Base-by-base conservation (phyloP, 2,888 invertebrate genomes). In the Adela reaumurella region DNA sequence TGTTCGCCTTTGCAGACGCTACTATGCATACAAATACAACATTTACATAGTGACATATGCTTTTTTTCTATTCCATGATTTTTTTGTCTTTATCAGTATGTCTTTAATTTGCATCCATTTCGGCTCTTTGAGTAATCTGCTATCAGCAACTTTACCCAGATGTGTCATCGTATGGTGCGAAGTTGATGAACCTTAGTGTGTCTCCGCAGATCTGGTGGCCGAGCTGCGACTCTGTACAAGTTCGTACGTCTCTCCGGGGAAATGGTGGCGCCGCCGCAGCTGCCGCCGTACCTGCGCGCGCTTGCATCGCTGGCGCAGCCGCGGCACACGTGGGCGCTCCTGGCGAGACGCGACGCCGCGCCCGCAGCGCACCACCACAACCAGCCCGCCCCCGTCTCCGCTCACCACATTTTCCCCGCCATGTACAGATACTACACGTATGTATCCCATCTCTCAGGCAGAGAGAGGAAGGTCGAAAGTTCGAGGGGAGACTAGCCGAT, bases 161-260 rank as follows among this genome's bases (percentile, higher is more conserved):
- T n/a, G n/a, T n/a, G n/a, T n/a, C n/a, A n/a, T n/a, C n/a, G n/a
- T n/a, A n/a, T n/a, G n/a, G n/a, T n/a, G n/a, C n/a, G n/a, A n/a
- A n/a, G n/a, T n/a, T n/a, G n/a, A n/a, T n/a, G n/a, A n/a, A n/a
- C n/a, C n/a, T n/a, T n/a, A n/a, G n/a, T n/a, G n/a, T n/a, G n/a
- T n/a, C n/a, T n/a, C n/a, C n/a, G n/a, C 51, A 62, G 63, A 43
- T 58, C 61, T 6, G 70, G 70, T 53, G 83, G 87, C 0, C 82
- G 89, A 49, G 85, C 91, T 48, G 89, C 91, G 5, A 87, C 90
- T 0, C 74, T 97, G 41, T 92, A 90, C 74, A 97, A 96, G 77
- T 96, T 97, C 70, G 88, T 97, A 29, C 85, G 93, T 0, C 80
- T 92, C 53, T 90, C 94, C 43, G 94, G 95, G 45, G 94, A 94